Percentiles rank a stretch among this genome's conserved stretches.
These are phyloP conservation scores for Sinocyclocheilus maitianheensis DNA, from an alignment of 2,113 vertebrate genomes.

Conservation along the genomic window DNA sequence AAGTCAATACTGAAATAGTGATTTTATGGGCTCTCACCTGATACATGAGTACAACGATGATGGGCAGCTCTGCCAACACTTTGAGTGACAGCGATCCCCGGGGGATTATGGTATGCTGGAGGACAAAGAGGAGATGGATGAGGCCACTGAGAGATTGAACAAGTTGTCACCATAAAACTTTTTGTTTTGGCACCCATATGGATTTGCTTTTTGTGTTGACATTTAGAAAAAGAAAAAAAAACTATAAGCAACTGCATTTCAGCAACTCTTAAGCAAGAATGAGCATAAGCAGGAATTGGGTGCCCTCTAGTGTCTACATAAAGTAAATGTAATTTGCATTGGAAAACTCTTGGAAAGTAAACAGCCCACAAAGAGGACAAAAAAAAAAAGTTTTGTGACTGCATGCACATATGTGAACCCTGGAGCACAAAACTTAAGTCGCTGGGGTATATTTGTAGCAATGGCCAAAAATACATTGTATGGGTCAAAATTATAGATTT, in stretches of 20 bases:
- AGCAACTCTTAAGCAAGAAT: background rate
- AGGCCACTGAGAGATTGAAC: conserved; percentile 36
- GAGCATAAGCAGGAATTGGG: background rate
- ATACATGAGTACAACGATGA: conserved; percentile 99
- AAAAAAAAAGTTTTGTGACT: background rate
- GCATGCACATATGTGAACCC: background rate
- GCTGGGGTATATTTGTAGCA: no score
- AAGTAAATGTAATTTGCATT: background rate
- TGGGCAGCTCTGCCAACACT: conserved; percentile 95
- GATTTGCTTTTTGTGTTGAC: no score
- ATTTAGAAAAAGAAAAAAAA: no score
- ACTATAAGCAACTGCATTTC: background rate
- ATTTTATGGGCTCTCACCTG: conserved; percentile 81
- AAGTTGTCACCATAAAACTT: conserved; percentile 41
- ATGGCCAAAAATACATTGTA: no score
- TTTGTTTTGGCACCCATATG: background rate
- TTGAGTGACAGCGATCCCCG: conserved; percentile 95
- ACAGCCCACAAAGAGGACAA: no score
- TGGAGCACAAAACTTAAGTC: no score
- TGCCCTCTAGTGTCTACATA: conserved; percentile 29
- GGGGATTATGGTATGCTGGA: conserved; percentile 96
- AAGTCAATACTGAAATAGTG: background rate
- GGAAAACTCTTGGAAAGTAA: background rate
- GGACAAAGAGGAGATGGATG: conserved; percentile 55
- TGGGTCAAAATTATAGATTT: no score